Base-by-base conservation (phyloP, 2,888 invertebrate species). In the Chrysopilus asiliformis region DNA sequence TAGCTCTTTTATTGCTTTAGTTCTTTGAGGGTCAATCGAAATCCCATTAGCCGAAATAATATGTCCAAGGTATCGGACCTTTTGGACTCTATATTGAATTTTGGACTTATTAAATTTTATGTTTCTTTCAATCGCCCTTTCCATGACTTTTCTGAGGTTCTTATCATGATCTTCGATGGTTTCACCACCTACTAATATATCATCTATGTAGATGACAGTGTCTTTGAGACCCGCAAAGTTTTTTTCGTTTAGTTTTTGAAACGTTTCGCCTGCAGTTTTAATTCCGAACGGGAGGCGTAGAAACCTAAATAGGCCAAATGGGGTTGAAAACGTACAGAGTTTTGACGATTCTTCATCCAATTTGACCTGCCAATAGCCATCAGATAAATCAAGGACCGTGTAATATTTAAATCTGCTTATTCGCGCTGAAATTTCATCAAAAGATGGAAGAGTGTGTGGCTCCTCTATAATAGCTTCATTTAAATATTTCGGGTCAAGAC, bases 171-270 rank as follows among this genome's bases (percentile, higher is more conserved):
- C 39, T 8, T 27, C 26, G 4, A 32, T 20, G 16, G 33, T 9
- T 24, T 19, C 18, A 14, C 34, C 32, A 3, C 14, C 16, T 4
- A 38, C 27, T 12, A 41, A 25, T 10, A 41, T 32, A 36, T 39
- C 36, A 18, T 41, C 38, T 20, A 39, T 39, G 26, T 39, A 39
- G 7, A 36, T 15, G 4, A 19, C 5, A 10, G 14, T 24, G 9
- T 42, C 45, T n/a, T 40, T 27, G 24, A 48, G 44, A 31, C 44
- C 34, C 4, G 41, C 44, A 42, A 47, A 51, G 10, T 42, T 42
- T 35, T 47, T 30, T 14, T 37, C 33, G 31, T 34, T 47, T 19
- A 40, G 27, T 34, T 42, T 43, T 29, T 43, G 38, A 43, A 50
- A 51, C 5, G 39, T 36, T 35, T 42, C 28, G 6, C 32, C 20